These are phyloP conservation scores for Sphyrna mokarran DNA, from an alignment of 2,113 vertebrate genomes.

Conservation along the genomic window DNA sequence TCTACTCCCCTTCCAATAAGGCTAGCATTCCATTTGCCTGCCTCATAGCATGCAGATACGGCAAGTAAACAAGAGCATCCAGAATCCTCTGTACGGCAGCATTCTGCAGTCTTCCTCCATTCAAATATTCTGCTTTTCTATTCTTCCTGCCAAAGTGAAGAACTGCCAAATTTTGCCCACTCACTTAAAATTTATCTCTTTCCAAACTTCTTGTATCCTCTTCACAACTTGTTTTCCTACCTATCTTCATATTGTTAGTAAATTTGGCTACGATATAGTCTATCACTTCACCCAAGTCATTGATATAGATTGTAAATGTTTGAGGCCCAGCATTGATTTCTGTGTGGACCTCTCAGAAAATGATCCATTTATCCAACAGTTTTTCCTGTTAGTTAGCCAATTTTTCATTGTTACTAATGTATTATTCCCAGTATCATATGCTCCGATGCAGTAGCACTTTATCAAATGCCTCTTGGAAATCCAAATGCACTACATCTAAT, in stretches of 20 bases:
- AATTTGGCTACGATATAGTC: background rate
- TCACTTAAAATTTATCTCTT: no score
- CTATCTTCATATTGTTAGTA: background rate
- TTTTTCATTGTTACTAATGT: background rate
- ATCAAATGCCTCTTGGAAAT: background rate
- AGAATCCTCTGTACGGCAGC: background rate
- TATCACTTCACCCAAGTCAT: background rate
- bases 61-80: background rate
- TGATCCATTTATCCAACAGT: background rate
- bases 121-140: no score
- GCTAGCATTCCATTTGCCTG: background rate
- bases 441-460: background rate
- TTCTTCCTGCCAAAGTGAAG: no score
- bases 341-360: background rate
- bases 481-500: background rate
- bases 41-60: background rate
- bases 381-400: background rate
- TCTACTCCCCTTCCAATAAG: background rate
- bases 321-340: background rate
- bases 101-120: no score
- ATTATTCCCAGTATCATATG: background rate
- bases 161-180: no score
- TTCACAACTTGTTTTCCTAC: background rate
- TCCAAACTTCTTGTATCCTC: background rate
- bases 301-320: background rate